Evolutionary conservation across 2,797 vertebrate species (phyloP).

Genomic region (Steatocranus sp.): DNA sequence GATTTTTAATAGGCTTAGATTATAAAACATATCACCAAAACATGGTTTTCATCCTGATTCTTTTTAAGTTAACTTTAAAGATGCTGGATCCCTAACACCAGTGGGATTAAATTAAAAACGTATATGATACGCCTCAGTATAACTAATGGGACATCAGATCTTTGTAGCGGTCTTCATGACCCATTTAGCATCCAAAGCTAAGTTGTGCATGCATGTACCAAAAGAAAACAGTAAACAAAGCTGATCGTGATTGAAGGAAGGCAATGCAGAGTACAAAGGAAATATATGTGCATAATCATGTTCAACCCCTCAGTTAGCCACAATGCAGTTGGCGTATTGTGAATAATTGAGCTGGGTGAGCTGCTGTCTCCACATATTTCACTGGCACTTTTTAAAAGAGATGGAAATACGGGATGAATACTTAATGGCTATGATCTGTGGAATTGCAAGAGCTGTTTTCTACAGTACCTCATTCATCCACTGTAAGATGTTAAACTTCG

Average conservation of each 20-base stretch:
- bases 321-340: constrained; percentile 52
- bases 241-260: constrained; percentile 26
- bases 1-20: background rate
- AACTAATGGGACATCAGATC: background rate
- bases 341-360: constrained; percentile 62
- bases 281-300: constrained; percentile 65
- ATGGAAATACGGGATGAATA: constrained; percentile 63
- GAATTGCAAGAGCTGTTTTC: constrained; percentile 50
- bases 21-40: background rate
- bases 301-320: constrained; percentile 44
- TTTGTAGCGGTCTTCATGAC: background rate
- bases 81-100: background rate
- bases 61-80: background rate
- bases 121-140: background rate
- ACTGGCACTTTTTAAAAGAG: constrained; percentile 49
- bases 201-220: background rate
- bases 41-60: background rate
- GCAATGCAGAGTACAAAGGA: constrained; percentile 43
- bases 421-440: constrained; percentile 57
- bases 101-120: background rate
- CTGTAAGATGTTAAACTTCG: constrained; percentile 22
- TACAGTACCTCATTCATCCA: constrained; percentile 1
- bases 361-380: constrained; percentile 55
- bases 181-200: background rate
- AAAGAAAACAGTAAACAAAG: background rate